phyloP scores from a whole-genome alignment of 2,113 vertebrate genomes.

The Hassar affinis region DNA sequence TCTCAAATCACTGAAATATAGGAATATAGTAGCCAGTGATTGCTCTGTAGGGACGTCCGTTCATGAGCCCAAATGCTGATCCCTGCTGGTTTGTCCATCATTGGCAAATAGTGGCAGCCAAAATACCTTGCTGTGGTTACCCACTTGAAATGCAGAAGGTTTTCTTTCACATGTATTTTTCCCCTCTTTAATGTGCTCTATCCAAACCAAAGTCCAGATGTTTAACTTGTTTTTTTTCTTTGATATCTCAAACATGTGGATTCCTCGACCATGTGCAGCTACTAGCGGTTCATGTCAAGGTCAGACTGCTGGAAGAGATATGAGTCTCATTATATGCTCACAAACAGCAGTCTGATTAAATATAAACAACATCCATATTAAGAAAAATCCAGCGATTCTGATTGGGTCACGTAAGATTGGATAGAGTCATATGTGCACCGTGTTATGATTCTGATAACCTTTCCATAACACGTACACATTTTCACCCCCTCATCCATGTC shows the following conservation, averaged over 20 bases:
- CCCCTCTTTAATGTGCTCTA: constrained; percentile 62
- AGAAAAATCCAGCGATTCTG: constrained; percentile 1
- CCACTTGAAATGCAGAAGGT: constrained; percentile 66
- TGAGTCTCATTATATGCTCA: constrained; percentile 68
- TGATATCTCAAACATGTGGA: constrained; percentile 70
- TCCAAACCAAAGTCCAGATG: constrained; percentile 73
- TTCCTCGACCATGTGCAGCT: constrained; percentile 67
- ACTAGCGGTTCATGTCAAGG: constrained; percentile 59
- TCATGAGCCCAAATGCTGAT: constrained; percentile 38
- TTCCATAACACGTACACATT: neutral
- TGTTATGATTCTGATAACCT: constrained; percentile 24
- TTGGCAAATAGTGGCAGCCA: constrained; percentile 67
- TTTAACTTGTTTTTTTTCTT: constrained; percentile 66
- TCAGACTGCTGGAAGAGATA: constrained; percentile 69
- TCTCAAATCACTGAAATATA: constrained; percentile 27
- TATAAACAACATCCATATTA: constrained; percentile 40
- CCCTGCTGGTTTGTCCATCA: constrained; percentile 65
- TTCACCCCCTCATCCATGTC: neutral
- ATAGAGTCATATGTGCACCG: neutral
- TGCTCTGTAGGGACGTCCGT: constrained; percentile 15
- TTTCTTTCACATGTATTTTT: constrained; percentile 58
- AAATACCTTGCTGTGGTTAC: constrained; percentile 66
- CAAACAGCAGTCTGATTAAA: constrained; percentile 55
- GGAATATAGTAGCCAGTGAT: constrained; percentile 25
- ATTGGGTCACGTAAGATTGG: neutral